Evolutionary conservation across 2,797 vertebrate species (phyloP).

Genomic region (Rallus crepitans): DNA sequence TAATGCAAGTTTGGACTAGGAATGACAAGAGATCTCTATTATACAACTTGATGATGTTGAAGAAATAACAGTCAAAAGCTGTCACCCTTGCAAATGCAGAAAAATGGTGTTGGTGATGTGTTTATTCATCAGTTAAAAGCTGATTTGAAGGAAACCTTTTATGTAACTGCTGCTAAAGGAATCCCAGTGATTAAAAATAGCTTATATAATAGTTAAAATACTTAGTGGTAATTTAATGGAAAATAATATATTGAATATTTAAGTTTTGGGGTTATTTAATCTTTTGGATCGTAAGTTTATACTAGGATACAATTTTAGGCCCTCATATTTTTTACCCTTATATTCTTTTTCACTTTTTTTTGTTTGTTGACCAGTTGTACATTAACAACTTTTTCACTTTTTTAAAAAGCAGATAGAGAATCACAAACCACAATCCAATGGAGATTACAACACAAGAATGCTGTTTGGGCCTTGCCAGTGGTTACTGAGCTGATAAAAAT

Average conservation of each 20-base stretch:
- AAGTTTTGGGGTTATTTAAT: background rate
- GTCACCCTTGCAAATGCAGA: background rate
- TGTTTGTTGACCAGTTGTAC: background rate
- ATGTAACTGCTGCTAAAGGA: background rate
- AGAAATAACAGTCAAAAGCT: background rate
- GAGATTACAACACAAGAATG: background rate
- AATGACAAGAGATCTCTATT: background rate
- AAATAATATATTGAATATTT: background rate
- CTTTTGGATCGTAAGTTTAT: background rate
- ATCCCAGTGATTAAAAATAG: background rate
- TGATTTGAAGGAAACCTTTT: background rate
- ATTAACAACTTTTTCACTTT: background rate
- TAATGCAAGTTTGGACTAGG: background rate
- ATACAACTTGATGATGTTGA: background rate
- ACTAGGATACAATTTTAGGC: background rate
- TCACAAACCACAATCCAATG: background rate
- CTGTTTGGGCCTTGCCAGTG: background rate
- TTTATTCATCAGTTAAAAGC: background rate
- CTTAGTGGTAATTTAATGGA: background rate
- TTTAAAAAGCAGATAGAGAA: background rate
- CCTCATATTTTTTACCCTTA: background rate
- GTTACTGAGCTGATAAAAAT: background rate
- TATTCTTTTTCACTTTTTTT: background rate
- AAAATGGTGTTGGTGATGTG: background rate
- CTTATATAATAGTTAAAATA: background rate